Percentiles rank a stretch among this genome's conserved stretches.
phyloP scores from a whole-genome alignment of 1,140 invertebrate species.

The Tetramorium alpestre region DNA sequence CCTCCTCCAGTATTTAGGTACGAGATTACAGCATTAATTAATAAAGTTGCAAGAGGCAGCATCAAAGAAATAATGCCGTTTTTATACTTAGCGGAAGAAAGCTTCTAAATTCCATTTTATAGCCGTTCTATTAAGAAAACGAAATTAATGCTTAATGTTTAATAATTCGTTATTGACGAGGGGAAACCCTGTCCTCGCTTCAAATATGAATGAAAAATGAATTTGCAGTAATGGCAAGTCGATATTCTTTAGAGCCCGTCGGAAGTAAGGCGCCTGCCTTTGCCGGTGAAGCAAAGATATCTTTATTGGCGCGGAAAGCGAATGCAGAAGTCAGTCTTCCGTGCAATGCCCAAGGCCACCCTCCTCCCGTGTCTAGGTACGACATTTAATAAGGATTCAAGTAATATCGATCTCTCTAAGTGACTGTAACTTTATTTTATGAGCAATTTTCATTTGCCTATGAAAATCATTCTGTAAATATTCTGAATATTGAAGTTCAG shows the following conservation, averaged over 20 bases:
- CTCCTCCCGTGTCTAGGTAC: slow-evolving; percentile 90
- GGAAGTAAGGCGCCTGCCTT: slow-evolving; percentile 81
- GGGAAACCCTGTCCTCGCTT: slow-evolving; percentile 43
- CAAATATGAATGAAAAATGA: slow-evolving; percentile 13
- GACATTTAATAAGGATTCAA: slow-evolving; percentile 64
- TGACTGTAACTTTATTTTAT: not conserved
- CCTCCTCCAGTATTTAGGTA: slow-evolving; percentile 90
- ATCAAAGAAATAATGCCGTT: not conserved
- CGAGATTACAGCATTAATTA: slow-evolving; percentile 63
- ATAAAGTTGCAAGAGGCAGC: not conserved
- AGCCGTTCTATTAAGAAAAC: not conserved
- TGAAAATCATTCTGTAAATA: not conserved
- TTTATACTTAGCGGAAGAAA: not conserved
- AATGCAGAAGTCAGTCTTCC: slow-evolving; percentile 87
- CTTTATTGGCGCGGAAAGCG: slow-evolving; percentile 77
- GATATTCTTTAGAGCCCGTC: slow-evolving; percentile 82
- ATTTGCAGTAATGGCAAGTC: slow-evolving; percentile 84
- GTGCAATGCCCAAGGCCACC: slow-evolving; percentile 90
- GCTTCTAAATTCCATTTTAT: not conserved
- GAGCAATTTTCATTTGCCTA: not conserved
- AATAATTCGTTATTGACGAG: not conserved
- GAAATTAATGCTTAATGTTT: not conserved
- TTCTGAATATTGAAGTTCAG: not conserved
- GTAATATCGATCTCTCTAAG: slow-evolving; percentile 4
- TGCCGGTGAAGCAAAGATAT: slow-evolving; percentile 79